Percentiles rank a stretch among this genome's conserved stretches.
Conservation (phyloP, 23 tunicate species). For the Diplosoma virens region DNA sequence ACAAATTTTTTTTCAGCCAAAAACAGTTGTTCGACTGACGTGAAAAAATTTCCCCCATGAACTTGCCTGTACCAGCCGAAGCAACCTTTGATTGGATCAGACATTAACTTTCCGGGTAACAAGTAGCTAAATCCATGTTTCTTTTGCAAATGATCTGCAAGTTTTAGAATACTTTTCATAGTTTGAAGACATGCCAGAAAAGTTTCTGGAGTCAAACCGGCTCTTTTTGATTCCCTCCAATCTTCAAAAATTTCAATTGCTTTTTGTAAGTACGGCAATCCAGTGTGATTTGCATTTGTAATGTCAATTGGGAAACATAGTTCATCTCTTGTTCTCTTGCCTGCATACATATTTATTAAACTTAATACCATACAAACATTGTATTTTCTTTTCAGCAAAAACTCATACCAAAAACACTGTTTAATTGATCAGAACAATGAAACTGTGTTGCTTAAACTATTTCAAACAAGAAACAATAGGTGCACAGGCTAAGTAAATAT, state of each 20-base stretch:
- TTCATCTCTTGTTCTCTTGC: neutral
- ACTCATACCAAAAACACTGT: too few species aligned
- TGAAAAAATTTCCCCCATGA: constrained; percentile 20
- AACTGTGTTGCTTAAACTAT: too few species aligned
- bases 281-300: too few species aligned
- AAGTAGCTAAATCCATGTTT: constrained; percentile 8
- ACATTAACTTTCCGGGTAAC: constrained; percentile 2
- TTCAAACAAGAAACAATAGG: too few species aligned
- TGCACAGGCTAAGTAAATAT: too few species aligned
- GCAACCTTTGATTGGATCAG: constrained; percentile 6
- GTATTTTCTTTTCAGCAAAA: too few species aligned
- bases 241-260: neutral
- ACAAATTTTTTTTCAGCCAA: constrained; percentile 17
- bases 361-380: too few species aligned
- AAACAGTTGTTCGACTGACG: constrained; percentile 6
- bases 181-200: constrained; percentile 13
- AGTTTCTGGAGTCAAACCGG: constrained; percentile 2
- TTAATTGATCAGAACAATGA: too few species aligned
- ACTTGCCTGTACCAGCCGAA: constrained; percentile 36
- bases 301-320: neutral
- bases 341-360: too few species aligned
- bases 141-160: neutral
- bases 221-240: neutral
- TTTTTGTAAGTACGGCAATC: neutral
- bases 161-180: neutral